Evolutionary conservation across 2,797 vertebrate species (phyloP).

Genomic region (Enteromius argenteus): DNA sequence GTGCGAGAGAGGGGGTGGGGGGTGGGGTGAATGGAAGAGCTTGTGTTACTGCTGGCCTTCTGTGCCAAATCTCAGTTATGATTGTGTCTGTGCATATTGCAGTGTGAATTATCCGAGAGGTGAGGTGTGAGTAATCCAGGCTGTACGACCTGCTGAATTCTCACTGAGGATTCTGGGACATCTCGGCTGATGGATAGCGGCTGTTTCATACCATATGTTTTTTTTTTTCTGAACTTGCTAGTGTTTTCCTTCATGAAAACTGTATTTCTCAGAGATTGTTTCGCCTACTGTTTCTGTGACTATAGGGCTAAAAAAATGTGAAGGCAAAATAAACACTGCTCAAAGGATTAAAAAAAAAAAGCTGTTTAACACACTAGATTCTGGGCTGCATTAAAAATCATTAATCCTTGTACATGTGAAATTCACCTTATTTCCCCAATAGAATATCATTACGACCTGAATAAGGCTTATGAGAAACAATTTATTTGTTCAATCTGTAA

Average conservation of each 20-base stretch:
- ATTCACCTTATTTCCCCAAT: background rate
- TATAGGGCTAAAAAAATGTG: background rate
- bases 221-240: background rate
- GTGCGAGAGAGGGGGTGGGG: background rate
- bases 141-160: conserved; percentile 1
- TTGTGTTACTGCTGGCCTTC: conserved; percentile 16
- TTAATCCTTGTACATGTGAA: background rate
- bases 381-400: background rate
- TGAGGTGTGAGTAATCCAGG: conserved; percentile 26
- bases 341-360: background rate
- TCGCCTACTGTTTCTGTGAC: background rate
- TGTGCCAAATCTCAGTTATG: conserved; percentile 29
- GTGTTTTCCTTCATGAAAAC: background rate
- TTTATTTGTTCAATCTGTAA: background rate
- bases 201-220: background rate
- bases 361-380: background rate
- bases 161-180: conserved; percentile 12
- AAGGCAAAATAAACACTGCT: background rate
- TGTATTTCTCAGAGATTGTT: background rate
- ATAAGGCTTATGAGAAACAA: background rate
- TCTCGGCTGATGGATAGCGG: conserved; percentile 11
- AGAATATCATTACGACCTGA: background rate
- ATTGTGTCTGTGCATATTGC: conserved; percentile 30
- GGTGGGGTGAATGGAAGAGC: background rate
- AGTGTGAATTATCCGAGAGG: conserved; percentile 11